phyloP scores from a whole-genome alignment of 1,140 invertebrate genomes.

The Zaprionus tsacasi region DNA sequence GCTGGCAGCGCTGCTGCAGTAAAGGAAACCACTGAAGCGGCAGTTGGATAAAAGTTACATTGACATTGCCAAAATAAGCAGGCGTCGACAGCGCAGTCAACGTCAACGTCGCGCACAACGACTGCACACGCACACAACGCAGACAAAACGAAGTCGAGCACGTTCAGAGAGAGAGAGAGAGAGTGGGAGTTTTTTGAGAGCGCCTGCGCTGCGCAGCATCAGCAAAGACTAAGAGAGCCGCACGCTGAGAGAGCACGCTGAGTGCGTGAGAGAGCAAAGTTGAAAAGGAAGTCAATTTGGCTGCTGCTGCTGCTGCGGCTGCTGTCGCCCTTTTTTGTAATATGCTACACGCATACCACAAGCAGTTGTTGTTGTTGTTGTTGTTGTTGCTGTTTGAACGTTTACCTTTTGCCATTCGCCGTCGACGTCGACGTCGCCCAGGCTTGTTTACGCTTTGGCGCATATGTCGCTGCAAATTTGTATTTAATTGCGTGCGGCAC shows the following conservation, averaged over 20 bases:
- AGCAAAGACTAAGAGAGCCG: slow-evolving; percentile 51
- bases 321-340: slow-evolving; percentile 58
- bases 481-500: slow-evolving; percentile 72
- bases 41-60: slow-evolving; percentile 81
- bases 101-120: background rate
- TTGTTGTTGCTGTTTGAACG: slow-evolving; percentile 46
- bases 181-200: background rate
- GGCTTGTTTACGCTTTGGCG: slow-evolving; percentile 76
- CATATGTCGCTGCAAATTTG: slow-evolving; percentile 75
- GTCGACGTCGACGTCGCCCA: background rate
- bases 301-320: slow-evolving; percentile 14
- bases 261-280: slow-evolving; percentile 44
- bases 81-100: slow-evolving; percentile 5
- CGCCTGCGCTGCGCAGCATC: slow-evolving; percentile 55
- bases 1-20: slow-evolving; percentile 57
- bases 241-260: slow-evolving; percentile 22
- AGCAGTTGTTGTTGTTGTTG: slow-evolving; percentile 51
- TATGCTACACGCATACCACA: slow-evolving; percentile 12
- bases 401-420: slow-evolving; percentile 26
- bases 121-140: slow-evolving; percentile 21
- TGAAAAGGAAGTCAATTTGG: slow-evolving; percentile 6
- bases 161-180: background rate
- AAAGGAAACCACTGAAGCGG: slow-evolving; percentile 76
- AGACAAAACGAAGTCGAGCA: slow-evolving; percentile 23
- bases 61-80: slow-evolving; percentile 71